Base-by-base conservation (phyloP, 2,888 invertebrate genomes). In the Pharmacophagus antenor region DNA sequence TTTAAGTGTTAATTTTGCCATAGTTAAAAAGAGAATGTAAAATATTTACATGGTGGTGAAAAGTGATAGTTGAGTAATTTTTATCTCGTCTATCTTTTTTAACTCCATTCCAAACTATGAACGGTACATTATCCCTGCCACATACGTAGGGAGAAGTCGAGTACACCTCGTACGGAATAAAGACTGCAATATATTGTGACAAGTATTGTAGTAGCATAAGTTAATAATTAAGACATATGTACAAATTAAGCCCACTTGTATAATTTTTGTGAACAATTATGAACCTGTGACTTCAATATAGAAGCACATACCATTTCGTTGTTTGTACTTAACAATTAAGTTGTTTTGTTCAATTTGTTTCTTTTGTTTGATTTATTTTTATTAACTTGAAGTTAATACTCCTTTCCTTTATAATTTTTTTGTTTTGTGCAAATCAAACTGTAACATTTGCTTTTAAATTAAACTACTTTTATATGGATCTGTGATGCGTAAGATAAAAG, bases 401-500 rank as follows among this genome's bases (percentile, higher is more conserved):
- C 60, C 63, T 67, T 61, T 65, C 53, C 55, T 67, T 67, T n/a
- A n/a, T n/a, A n/a, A 65, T 64, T 66, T 65, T 68, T 73, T 66
- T 62, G 61, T 66, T 64, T 63, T 67, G 62, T 71, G 70, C 53
- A 54, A 54, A 42, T 22, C 20, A 22, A 49, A 51, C 17, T 15
- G 44, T 61, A 56, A 23, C 20, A 42, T 23, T 47, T 41, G 21
- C 6, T 21, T 54, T 41, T 46, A 20, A 49, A 17, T 18, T 44
- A 54, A 18, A 48, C 44, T 46, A 44, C 37, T 44, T 53, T 62
- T 25, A 21, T 46, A 56, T 62, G 63, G 73, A 76, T 76, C 81
- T 84, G 82, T 84, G 84, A 83, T 83, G 66, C 76, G 73, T 71
- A 74, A 71, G 73, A 65, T 72, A 76, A 81, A 79, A 73, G 80